Evolutionary conservation across 2,113 vertebrate genomes (phyloP), one percentile per base, ranked within the genome.

Genomic region (Puffinus mauretanicus): DNA sequence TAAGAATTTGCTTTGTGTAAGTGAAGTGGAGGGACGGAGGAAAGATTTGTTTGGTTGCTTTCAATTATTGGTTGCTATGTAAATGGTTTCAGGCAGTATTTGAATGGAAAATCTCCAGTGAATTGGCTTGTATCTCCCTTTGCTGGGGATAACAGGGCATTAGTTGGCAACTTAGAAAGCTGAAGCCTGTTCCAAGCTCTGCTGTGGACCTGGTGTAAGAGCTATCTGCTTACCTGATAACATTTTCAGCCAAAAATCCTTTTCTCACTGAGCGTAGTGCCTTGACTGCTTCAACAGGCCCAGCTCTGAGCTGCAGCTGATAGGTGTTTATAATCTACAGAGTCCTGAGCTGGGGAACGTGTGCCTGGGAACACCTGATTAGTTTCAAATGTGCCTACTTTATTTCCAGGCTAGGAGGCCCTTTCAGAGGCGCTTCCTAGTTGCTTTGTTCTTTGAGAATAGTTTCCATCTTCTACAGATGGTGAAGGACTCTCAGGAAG

Each of bases 361-460:
- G 3, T 21, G 4, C 9, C n/a, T 2, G 2, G 52, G 42, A 38
- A 5, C 18, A 47, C 25, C 32, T 25, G 46, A 4, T 1, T 36
- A 5, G 4, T 55, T 88, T 81, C 32, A 71, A 20, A 51, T 22
- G 10, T 27, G 1, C 10, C 16, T 69, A 15, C 36, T 9, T 57
- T 49, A 21, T 26, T 47, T 46, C 49, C 52, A 46, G 36, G 8
- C 4, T 58, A 11, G 61, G 24, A 83, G 18, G 3, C 6, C 7
- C 24, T 76, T 80, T 11, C 16, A 49, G 51, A 72, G 52, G 46
- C 38, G 6, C 4, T 13, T 3, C 11, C 3, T 29, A 5, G 27
- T 34, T 60, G 20, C 14, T 75, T 75, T 90, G 26, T 14, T 78
- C 13, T 54, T 66, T 52, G 20, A 73, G n/a, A 86, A 42, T 24